phyloP scores from a whole-genome alignment of 2,888 invertebrate species.

The Lapara coniferarum region DNA sequence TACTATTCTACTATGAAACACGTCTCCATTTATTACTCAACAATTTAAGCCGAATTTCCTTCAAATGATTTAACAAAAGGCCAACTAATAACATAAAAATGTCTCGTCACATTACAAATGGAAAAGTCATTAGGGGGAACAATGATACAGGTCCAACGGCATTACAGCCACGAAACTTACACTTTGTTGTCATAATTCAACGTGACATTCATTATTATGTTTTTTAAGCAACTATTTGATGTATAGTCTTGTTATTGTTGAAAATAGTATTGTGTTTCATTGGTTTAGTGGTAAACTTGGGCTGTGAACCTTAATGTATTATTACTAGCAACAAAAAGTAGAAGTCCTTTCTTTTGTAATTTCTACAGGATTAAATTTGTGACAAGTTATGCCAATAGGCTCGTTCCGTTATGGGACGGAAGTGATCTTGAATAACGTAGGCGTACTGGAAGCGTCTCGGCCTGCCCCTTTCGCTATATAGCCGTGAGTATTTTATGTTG shows the following conservation, averaged over 20 bases:
- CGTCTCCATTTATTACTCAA: not conserved
- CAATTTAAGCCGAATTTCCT: not conserved
- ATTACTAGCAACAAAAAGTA: no score
- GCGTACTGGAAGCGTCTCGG: no score
- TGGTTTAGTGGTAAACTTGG: no score
- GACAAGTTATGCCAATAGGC: no score
- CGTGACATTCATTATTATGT: conserved; percentile 8
- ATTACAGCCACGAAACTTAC: not conserved
- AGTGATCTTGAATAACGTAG: no score
- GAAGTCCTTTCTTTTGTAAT: no score
- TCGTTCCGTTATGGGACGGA: no score
- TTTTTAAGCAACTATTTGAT: conserved; percentile 9
- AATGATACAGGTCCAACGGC: conserved; percentile 4
- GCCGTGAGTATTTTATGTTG: no score
- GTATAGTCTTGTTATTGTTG: conserved; percentile 2
- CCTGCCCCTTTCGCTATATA: no score
- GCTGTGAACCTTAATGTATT: no score
- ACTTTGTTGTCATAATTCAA: not conserved
- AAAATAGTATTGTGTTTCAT: not conserved
- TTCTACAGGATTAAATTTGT: no score
- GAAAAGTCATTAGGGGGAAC: conserved; percentile 12
- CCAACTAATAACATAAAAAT: conserved; percentile 13
- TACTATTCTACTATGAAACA: not conserved
- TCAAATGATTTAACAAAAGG: not conserved
- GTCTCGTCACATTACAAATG: conserved; percentile 18